phyloP scores from a whole-genome alignment of 2,888 invertebrate species.

The Drosophila vallismaia region DNA sequence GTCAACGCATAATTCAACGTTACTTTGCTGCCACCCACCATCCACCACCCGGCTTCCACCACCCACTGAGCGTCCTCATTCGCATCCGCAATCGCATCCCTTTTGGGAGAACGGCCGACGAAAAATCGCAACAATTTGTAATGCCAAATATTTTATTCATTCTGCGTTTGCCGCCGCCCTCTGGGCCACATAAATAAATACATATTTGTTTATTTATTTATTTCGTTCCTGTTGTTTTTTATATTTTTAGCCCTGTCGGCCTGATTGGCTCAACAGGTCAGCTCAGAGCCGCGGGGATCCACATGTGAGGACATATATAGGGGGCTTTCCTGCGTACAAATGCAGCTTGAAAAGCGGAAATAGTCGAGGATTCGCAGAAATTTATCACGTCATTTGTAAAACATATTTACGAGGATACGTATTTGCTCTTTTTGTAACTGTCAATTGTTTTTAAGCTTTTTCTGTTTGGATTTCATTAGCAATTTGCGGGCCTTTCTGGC shows the following conservation, averaged over 20 bases:
- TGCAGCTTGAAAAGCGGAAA: conserved; percentile 19
- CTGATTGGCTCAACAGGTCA: conserved; percentile 74
- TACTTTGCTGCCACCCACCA: conserved; percentile 44
- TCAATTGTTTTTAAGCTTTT: conserved; percentile 3
- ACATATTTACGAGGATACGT: neutral
- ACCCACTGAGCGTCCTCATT: conserved; percentile 50
- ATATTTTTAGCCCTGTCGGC: conserved; percentile 25
- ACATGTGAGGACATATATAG: conserved; percentile 32
- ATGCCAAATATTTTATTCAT: conserved; percentile 80
- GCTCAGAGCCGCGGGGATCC: conserved; percentile 45
- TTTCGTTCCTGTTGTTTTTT: neutral
- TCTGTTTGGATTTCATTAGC: neutral
- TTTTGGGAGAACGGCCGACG: conserved; percentile 27
- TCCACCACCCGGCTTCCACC: conserved; percentile 32
- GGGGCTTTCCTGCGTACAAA: conserved; percentile 21
- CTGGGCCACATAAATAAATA: conserved; percentile 60
- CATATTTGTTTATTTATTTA: conserved; percentile 42
- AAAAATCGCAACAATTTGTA: conserved; percentile 80
- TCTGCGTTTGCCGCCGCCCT: conserved; percentile 48
- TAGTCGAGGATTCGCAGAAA: conserved; percentile 6
- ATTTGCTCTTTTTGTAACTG: conserved; percentile 16
- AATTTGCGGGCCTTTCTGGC: neutral
- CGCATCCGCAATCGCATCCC: conserved; percentile 32
- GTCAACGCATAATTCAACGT: conserved; percentile 61
- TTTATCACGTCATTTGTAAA: conserved; percentile 24